Conservation (phyloP, 2,888 invertebrate genomes). For the Trissolcus brochymenae region DNA sequence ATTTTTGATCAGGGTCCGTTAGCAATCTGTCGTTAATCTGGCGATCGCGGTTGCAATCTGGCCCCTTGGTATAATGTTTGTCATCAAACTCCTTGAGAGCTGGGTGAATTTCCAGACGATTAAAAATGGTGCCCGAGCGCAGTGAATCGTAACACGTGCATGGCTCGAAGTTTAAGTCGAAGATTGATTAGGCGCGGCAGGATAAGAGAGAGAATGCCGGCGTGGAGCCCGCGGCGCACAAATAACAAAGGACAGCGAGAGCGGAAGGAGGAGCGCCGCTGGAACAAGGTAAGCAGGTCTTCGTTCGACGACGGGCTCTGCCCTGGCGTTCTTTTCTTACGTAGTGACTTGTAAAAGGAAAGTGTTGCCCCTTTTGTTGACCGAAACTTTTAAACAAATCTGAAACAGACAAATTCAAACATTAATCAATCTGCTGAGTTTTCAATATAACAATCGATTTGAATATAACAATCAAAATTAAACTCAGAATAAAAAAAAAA, state of each 20-base stretch:
- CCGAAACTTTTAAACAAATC: not conserved
- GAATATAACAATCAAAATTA: too few species aligned
- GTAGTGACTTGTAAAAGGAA: slow-evolving; percentile 53
- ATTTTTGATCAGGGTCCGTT: slow-evolving; percentile 6
- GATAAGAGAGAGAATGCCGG: slow-evolving; percentile 60
- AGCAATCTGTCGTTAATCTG: slow-evolving; percentile 29
- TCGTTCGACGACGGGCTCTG: slow-evolving; percentile 62
- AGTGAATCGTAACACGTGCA: slow-evolving; percentile 49
- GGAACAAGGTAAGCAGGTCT: slow-evolving; percentile 79
- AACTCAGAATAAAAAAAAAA: too few species aligned
- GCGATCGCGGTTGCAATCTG: slow-evolving; percentile 33
- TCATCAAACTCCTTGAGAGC: slow-evolving; percentile 18
- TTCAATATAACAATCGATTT: too few species aligned
- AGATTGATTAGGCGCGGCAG: slow-evolving; percentile 54
- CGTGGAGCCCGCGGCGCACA: slow-evolving; percentile 68
- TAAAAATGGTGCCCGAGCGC: slow-evolving; percentile 38
- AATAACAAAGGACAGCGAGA: slow-evolving; percentile 62
- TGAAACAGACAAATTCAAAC: not conserved
- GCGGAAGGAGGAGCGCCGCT: slow-evolving; percentile 78
- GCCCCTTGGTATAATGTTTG: slow-evolving; percentile 18
- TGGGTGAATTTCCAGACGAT: slow-evolving; percentile 41
- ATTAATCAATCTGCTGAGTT: not conserved
- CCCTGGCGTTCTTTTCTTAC: slow-evolving; percentile 47
- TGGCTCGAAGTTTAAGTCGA: slow-evolving; percentile 22
- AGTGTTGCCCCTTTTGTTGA: slow-evolving; percentile 48